phyloP scores from a whole-genome alignment of 2,888 invertebrate genomes.

The Drosophila neonasuta region DNA sequence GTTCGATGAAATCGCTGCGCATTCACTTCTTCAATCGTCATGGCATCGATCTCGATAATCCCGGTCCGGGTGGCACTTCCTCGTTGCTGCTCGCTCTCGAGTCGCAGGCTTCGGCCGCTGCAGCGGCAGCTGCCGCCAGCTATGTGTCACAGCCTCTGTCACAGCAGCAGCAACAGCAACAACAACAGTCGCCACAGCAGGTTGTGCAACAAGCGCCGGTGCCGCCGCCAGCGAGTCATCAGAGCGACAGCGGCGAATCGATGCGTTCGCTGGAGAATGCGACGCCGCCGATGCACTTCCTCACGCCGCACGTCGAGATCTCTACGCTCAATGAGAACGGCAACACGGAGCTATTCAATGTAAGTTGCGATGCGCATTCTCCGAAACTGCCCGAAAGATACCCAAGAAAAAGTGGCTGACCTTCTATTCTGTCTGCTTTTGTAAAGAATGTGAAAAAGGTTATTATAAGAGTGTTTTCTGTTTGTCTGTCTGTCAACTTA shows the following conservation, averaged over 20 bases:
- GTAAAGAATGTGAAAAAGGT: too few relatives aligned
- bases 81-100: conserved; percentile 87
- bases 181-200: conserved; percentile 28
- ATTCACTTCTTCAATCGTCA: conserved; percentile 95
- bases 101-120: conserved; percentile 84
- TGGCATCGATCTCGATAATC: conserved; percentile 94
- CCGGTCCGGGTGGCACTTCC: conserved; percentile 91
- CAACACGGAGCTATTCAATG: conserved; percentile 84
- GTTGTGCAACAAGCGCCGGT: conserved; percentile 7
- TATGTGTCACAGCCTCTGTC: conserved; percentile 62
- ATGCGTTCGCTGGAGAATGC: conserved; percentile 92
- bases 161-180: conserved; percentile 62
- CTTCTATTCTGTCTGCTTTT: not conserved
- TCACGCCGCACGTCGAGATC: conserved; percentile 95
- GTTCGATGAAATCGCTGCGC: conserved; percentile 94
- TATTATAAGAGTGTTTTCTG: not conserved
- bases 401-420: not conserved
- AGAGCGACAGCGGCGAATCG: conserved; percentile 93
- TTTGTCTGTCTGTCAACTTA: not conserved
- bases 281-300: conserved; percentile 94
- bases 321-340: conserved; percentile 93
- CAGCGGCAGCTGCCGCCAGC: conserved; percentile 83
- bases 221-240: conserved; percentile 86
- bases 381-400: not conserved
- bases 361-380: conserved; percentile 58